A percentile compares a stretch with the other conserved stretches of the same genome.
phyloP scores from a whole-genome alignment of 2,797 vertebrate genomes.

The Apogon talboti region DNA sequence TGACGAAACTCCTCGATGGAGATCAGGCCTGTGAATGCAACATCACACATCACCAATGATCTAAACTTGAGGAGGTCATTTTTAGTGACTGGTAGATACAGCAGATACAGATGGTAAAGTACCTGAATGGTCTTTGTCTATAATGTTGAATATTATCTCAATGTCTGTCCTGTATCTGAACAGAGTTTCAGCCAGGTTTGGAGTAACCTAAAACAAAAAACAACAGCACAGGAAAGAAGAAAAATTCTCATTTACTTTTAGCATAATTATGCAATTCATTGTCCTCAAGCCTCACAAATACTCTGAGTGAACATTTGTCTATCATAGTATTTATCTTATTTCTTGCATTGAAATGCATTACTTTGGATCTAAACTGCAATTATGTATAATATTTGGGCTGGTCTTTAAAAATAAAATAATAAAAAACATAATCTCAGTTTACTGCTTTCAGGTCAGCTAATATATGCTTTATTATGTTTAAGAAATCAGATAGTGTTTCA shows the following conservation, averaged over 20 bases:
- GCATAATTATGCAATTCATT: neutral
- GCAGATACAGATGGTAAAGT: neutral
- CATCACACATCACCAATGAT: neutral
- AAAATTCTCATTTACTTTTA: too few relatives aligned
- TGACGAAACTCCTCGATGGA: constrained; percentile 93
- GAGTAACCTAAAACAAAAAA: constrained; percentile 82
- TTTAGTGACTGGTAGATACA: neutral
- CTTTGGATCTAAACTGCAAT: too few relatives aligned
- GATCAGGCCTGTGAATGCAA: constrained; percentile 86
- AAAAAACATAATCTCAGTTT: neutral
- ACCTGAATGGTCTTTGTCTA: constrained; percentile 97
- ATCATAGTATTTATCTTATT: too few relatives aligned
- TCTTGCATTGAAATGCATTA: too few relatives aligned
- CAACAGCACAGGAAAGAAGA: neutral
- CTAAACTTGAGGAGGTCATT: neutral
- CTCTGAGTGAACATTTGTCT: too few relatives aligned
- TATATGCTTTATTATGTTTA: neutral
- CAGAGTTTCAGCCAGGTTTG: constrained; percentile 89
- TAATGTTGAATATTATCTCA: constrained; percentile 94
- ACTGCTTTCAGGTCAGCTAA: neutral
- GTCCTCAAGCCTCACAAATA: too few relatives aligned
- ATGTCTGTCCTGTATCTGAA: constrained; percentile 94
- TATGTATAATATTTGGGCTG: too few relatives aligned
- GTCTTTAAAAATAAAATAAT: too few relatives aligned
- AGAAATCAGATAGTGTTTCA: too few relatives aligned